Conservation (phyloP, 1,140 invertebrate genomes). For the Chironomus striatipennis region DNA sequence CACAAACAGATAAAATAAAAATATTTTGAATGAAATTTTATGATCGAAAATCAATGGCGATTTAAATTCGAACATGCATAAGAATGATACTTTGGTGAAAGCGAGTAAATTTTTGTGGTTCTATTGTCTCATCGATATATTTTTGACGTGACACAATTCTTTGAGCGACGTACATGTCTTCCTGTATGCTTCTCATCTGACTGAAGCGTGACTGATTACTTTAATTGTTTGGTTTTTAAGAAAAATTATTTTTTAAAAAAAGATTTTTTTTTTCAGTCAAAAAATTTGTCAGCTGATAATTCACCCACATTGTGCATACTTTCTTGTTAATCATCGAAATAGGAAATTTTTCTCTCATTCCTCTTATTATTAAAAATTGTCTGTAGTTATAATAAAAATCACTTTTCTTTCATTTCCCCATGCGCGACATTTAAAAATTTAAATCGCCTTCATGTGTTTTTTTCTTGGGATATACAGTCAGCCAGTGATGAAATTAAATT, state of each 20-base stretch:
- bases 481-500: no score
- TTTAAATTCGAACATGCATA: background rate
- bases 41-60: no score
- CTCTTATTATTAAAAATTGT: background rate
- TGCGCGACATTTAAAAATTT: constrained; percentile 21
- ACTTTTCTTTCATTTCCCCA: background rate
- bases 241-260: no score
- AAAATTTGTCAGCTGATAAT: background rate
- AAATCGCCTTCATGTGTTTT: constrained; percentile 19
- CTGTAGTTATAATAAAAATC: background rate
- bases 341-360: background rate
- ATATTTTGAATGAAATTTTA: no score
- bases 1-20: background rate
- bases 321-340: background rate
- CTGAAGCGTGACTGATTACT: background rate
- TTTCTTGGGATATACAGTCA: background rate
- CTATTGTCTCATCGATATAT: background rate
- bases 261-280: background rate
- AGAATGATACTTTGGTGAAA: background rate
- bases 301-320: background rate
- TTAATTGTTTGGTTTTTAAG: background rate
- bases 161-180: background rate
- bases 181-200: background rate
- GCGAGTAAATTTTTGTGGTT: constrained; percentile 12
- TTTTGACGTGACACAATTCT: background rate